Evolutionary conservation across 2,113 vertebrate genomes (phyloP), one percentile per base, ranked within the genome.

Genomic region (Daphoenositta chrysoptera): DNA sequence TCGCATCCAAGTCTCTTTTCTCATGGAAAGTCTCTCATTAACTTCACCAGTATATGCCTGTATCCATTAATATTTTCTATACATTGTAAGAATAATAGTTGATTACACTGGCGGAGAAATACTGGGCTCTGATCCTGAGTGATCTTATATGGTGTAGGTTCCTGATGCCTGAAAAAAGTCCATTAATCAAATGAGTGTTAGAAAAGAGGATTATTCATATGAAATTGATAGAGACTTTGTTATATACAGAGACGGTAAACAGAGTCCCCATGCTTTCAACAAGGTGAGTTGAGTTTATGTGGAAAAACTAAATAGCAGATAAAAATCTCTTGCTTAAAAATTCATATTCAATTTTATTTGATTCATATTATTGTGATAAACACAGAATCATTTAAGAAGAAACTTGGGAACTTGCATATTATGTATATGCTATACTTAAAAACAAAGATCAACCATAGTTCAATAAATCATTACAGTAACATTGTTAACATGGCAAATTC

Each of bases 331-430:
- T 33, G 2, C n/a, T 70, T 66, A 75, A 82, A 78, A 83, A 42
- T 33, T 54, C 1, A 6, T 42, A 35, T 47, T 56, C 5, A 50
- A 42, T 63, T 72, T 72, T 37, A 27, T 63, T 54, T 0, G 0
- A 45, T 39, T 72, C 8, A 37, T 44, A 31, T 42, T 66, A 21
- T 37, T 44, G 10, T 28, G 13, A 45, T 63, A 70, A 61, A 53
- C 5, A 44, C 23, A 60, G 27, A 84, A 65, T 22, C 21, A 70
- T 58, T 64, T 79, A 79, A 72, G 37, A 79, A 56, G 11, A 4
- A 83, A 17, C 10, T 45, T 70, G 19, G 20, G 48, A 61, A 54
- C 11, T 58, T 87, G 27, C 2, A 6, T 39, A n/a, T 11, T 21
- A 31, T 51, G 5, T 13, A 39, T 23, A 7, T 44, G 12, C 6